Base-by-base conservation (phyloP, 2,888 invertebrate species). In the Eudiplozoon nipponicum region DNA sequence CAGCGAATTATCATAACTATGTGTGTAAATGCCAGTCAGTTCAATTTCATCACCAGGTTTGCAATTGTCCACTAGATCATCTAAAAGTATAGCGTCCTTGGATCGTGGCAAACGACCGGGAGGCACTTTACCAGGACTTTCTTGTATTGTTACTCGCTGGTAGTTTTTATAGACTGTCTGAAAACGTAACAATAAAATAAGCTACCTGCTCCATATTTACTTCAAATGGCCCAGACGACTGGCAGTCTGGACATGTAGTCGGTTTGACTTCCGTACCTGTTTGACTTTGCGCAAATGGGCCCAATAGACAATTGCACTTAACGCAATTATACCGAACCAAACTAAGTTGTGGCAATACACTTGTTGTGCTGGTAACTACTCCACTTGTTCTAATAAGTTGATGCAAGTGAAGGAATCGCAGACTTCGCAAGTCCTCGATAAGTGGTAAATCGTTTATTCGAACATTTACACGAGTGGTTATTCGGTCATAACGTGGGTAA, bases 111-210 rank as follows among this genome's bases (percentile, higher is more conserved):
- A 72, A 26, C 94, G 69, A 5, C 94, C 94, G 1, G 94, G 84
- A 0, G 86, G 81, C 39, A 98, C 80, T 48, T 80, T 72, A 1
- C 90, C 84, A 0, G 94, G 94, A 2, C 81, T 80, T 62, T 94
- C 94, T 63, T 98, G 94, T 46, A 98, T 67, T 0, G 84, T 86
- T 28, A 94, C 70, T 52, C 84, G 75, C 60, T 94, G 94, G 55
- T 90, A 98, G 62, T 98, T 98, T 38, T 86, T 70, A 58, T 90
- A 94, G 3, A 94, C 60, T 0, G 94, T 98, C 71, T 86, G 72
- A 54, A 54, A 51, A 34, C 22, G 17, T 28, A 41, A n/a, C 3
- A 28, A 45, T 17, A 42, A 7, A 21, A n/a, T 11, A 7, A 22
- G 35, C 37, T 39, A 62, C 63, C 54, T 65, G 59, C 51, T 90